Conservation (phyloP, 2,113 vertebrate species). For the Panthera uncia region DNA sequence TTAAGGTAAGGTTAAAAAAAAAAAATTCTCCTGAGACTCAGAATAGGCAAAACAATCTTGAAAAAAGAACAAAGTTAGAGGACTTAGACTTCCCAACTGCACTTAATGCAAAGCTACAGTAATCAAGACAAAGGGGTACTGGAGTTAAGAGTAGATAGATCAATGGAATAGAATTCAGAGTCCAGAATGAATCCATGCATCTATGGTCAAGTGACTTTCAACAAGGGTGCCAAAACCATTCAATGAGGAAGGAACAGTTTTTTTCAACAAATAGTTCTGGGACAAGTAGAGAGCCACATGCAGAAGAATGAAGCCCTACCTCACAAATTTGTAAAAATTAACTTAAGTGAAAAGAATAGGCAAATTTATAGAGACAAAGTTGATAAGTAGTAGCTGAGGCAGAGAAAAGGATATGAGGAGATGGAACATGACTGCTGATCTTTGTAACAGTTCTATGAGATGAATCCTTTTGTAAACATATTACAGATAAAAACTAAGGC, state of each 20-base stretch:
- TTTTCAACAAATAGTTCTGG: background rate
- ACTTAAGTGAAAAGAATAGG: background rate
- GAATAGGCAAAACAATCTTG: background rate
- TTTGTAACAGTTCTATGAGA: background rate
- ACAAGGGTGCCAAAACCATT: background rate
- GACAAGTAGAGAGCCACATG: background rate
- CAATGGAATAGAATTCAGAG: background rate
- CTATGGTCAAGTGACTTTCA: background rate
- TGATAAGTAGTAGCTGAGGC: background rate
- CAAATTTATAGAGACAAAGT: background rate
- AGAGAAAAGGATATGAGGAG: background rate
- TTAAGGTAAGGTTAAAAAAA: background rate
- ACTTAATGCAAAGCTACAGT: background rate
- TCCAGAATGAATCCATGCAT: background rate
- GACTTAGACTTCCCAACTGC: background rate
- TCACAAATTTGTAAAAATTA: background rate
- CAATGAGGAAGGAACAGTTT: background rate
- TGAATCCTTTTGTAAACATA: background rate
- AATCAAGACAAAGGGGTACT: background rate
- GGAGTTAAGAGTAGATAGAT: background rate
- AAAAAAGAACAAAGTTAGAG: background rate
- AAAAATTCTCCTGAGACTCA: background rate
- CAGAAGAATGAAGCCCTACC: background rate
- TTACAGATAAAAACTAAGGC: slow-evolving; percentile 11
- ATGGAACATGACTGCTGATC: background rate